Base-by-base conservation (phyloP, 2,113 vertebrate genomes). In the Phalacrocorax carbo region DNA sequence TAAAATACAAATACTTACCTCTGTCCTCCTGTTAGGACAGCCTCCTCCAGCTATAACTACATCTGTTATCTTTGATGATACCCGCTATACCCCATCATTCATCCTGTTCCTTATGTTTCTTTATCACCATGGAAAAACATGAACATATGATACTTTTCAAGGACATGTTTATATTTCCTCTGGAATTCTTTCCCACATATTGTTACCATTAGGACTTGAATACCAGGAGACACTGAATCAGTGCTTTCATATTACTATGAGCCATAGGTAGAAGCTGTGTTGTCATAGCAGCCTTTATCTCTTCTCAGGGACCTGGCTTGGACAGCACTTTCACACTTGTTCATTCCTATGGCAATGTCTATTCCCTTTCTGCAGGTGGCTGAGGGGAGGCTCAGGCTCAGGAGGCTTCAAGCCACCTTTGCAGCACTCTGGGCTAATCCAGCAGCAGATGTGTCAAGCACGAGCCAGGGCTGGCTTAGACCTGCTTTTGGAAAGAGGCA, bases 281-380 rank as follows among this genome's bases (percentile, higher is more conserved):
- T 60, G 49, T 52, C 62, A 73, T 38, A 95, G 62, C 34, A 83
- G 61, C 49, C 27, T 29, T 36, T 14, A 61, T 44, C 17, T 64
- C 32, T 82, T 38, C 62, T 38, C 22, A 18, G 64, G 49, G 21
- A 10, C 46, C 34, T 80, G 71, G 4, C n/a, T 42, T 8, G 65
- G 49, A 20, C 49, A 66, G 70, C 10, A 7, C 64, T 73, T 89
- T 65, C 25, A 62, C 12, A 5, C 34, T 44, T 65, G 34, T 48
- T 40, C 7, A 2, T 69, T 52, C 68, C 40, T 42, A 0, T 46
- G 40, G 44, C 2, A 1, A 2, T n/a, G 3, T 40, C 62, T 64
- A 1, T 65, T 82, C n/a, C 44, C 27, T 64, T 86, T 60, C 68
- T 15, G 9, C 29, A 12, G 57, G 25, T 1, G 4, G 46, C 40